Evolutionary conservation across 2,888 invertebrate species (phyloP), one percentile per base, ranked within the genome.

Genomic region (Tromatobia lineatoria): DNA sequence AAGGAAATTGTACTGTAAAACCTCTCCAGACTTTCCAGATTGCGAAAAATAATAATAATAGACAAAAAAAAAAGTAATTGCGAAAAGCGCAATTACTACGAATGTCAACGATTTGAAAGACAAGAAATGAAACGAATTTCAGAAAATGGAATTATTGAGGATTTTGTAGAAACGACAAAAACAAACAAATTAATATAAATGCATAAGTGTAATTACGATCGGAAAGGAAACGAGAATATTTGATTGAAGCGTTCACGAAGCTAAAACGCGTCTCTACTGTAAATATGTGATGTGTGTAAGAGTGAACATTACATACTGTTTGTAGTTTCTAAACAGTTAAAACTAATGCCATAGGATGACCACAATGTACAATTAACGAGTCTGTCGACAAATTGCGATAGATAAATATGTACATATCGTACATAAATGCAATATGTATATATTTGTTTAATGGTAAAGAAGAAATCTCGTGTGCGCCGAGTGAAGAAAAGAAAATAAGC

Each of bases 271-370:
- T 59, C 20, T 59, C 11, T 76, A 42, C 18, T 75, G 79, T 75
- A 64, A 70, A 82, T 67, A 78, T 75, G 38, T 75, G 29, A 79
- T 75, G 70, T 20, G 25, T 47, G 52, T 79, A 18, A 23, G 70
- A 75, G 4, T 67, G 15, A 47, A 50, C 29, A 23, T 25, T 75
- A 54, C 45, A 64, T 70, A 20, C 57, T 57, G 57, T 25, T 50
- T 54, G 6, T 52, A 70, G 23, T 45, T 18, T 42, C 11, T 20
- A 29, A 42, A 64, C 20, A 64, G 42, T 42, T 34, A 34, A 54
- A 38, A 38, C 54, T 38, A 54, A 59, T 20, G 73, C 42, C 71
- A 47, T 29, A 38, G 29, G 64, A 66, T 45, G 47, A 64, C 34
- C 38, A 47, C 47, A 47, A 78, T 77, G 67, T 67, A 73, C 73